Evolutionary conservation across 2,888 invertebrate species (phyloP).

Genomic region (Ochropleura leucogaster): DNA sequence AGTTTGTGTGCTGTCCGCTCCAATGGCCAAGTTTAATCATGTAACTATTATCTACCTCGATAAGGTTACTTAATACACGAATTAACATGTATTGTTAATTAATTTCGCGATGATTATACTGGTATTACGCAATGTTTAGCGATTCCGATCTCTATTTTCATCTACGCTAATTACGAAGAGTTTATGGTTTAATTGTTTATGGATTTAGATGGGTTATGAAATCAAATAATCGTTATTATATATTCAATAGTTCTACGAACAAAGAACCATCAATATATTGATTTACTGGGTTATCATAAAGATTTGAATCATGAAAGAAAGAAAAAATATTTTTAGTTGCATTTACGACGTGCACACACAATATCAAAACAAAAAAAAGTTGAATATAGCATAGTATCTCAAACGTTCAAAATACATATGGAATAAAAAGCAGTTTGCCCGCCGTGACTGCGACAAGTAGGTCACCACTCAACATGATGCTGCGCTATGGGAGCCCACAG

Average conservation of each 20-base stretch:
- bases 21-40: conserved; percentile 44
- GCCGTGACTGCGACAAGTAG: no score
- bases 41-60: conserved; percentile 4
- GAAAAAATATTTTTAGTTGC: no score
- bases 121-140: not conserved
- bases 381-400: no score
- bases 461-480: no score
- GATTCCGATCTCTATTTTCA: conserved; percentile 8
- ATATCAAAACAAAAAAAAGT: no score
- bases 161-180: not conserved
- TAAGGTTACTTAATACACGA: conserved; percentile 12
- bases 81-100: conserved; percentile 29
- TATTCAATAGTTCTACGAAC: not conserved
- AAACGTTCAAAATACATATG: no score
- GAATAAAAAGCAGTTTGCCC: no score
- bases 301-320: no score
- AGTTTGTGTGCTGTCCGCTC: conserved; percentile 29
- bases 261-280: not conserved
- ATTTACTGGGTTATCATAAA: no score
- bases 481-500: no score
- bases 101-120: conserved; percentile 15
- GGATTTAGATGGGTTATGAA: not conserved
- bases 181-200: conserved; percentile 10
- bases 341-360: no score
- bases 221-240: not conserved